phyloP scores from a whole-genome alignment of 2,797 vertebrate genomes.

The Neomorphus geoffroyi region DNA sequence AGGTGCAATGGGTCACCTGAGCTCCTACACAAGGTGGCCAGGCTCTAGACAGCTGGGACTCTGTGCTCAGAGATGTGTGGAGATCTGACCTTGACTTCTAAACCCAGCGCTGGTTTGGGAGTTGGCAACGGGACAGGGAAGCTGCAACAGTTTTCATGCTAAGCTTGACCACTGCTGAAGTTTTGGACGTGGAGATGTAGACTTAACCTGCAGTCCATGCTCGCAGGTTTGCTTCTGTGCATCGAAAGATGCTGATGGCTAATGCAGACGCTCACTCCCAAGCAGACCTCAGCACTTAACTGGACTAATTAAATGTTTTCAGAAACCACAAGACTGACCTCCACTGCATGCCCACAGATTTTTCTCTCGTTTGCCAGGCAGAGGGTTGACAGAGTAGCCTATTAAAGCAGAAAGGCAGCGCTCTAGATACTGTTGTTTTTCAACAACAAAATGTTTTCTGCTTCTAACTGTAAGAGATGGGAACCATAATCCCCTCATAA shows the following conservation, averaged over 20 bases:
- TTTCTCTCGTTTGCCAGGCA: conserved; percentile 46
- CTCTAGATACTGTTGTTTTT: conserved; percentile 4
- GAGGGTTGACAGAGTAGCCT: conserved; percentile 20
- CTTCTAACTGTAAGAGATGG: not conserved
- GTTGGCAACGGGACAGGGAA: not conserved
- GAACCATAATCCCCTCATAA: not conserved
- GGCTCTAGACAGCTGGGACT: not conserved
- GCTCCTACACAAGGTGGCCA: not conserved
- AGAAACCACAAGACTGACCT: conserved; percentile 58
- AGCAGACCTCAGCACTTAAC: conserved; percentile 27
- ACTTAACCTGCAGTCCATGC: not conserved
- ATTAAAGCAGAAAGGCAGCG: conserved; percentile 8
- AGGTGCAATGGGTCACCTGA: not conserved
- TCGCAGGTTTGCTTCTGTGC: not conserved
- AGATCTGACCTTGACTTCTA: not conserved
- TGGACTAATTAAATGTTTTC: conserved; percentile 42
- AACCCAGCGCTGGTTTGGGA: not conserved
- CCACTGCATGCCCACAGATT: conserved; percentile 54
- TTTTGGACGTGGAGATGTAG: fast-evolving
- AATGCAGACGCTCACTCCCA: not conserved
- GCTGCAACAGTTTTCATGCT: not conserved
- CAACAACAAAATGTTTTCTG: not conserved
- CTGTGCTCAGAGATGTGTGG: not conserved
- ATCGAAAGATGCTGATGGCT: not conserved
- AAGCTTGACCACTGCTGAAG: fast-evolving